Evolutionary conservation across 2,113 vertebrate species (phyloP).

Genomic region (Oncorhynchus gorbuscha): DNA sequence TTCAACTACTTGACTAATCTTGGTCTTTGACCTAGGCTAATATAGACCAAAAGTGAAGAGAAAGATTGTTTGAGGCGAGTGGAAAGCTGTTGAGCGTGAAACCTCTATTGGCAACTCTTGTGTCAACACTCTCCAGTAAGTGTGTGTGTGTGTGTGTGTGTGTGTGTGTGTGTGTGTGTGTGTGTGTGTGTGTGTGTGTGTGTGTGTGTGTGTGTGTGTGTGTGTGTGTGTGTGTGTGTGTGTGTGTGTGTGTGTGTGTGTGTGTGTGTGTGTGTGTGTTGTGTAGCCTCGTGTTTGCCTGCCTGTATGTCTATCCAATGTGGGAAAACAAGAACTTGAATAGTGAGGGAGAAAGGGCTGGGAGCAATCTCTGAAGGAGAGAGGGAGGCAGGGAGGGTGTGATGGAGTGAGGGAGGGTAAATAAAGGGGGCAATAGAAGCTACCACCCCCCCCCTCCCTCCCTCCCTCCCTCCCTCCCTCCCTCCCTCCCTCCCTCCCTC

Average conservation of each 20-base stretch:
- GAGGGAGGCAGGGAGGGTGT: background rate
- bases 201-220: background rate
- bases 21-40: too few species aligned
- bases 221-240: background rate
- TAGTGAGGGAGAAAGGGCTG: slow-evolving; percentile 26
- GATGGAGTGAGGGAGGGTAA: background rate
- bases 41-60: background rate
- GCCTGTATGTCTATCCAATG: slow-evolving; percentile 40
- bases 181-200: background rate
- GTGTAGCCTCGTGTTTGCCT: slow-evolving; percentile 21
- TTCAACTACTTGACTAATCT: too few species aligned
- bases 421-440: slow-evolving; percentile 28
- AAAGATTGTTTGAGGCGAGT: background rate
- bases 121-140: background rate
- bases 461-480: too few species aligned
- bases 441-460: slow-evolving; percentile 22
- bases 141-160: background rate
- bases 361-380: slow-evolving; percentile 36
- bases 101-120: background rate
- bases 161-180: background rate
- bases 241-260: background rate
- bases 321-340: slow-evolving; percentile 44
- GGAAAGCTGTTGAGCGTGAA: background rate
- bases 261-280: background rate
- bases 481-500: slow-evolving; percentile 43